Percentiles rank a stretch among this genome's conserved stretches.
Evolutionary conservation across 2,113 vertebrate species (phyloP).

Genomic region (Aix galericulata): DNA sequence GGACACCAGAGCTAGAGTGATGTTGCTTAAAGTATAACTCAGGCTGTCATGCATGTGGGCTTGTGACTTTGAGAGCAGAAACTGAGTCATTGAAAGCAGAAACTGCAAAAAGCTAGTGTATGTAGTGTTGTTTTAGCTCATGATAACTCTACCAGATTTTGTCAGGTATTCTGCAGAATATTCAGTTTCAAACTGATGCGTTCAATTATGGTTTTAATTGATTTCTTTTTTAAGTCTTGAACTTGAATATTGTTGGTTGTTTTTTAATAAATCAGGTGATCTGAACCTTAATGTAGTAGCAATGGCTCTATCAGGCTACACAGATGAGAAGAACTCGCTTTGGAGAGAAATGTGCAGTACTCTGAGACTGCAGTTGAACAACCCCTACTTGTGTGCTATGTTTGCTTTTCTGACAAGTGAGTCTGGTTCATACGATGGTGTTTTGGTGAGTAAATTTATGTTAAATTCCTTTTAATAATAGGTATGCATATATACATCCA

Average conservation of each 20-base stretch:
- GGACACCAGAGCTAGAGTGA: not conserved
- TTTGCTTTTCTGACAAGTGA: slow-evolving; percentile 99
- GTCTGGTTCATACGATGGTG: slow-evolving; percentile 90
- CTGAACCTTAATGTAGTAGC: slow-evolving; percentile 98
- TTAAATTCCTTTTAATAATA: not conserved
- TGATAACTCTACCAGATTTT: not conserved
- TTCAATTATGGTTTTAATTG: not conserved
- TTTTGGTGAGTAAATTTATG: slow-evolving; percentile 84
- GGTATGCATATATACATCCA: fast-evolving
- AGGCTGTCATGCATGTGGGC: not conserved
- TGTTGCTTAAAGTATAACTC: not conserved
- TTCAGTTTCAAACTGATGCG: not conserved
- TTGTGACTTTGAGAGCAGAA: not conserved
- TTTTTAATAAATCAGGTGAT: slow-evolving; percentile 82
- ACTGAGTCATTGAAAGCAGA: not conserved
- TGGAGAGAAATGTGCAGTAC: slow-evolving; percentile 99
- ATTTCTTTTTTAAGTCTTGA: not conserved
- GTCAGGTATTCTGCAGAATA: not conserved
- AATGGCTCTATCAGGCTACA: slow-evolving; percentile 97
- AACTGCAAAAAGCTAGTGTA: not conserved
- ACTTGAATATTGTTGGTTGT: not conserved
- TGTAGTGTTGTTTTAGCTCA: not conserved
- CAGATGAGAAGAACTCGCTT: slow-evolving; percentile 94
- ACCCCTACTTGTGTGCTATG: slow-evolving; percentile 96
- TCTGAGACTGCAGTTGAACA: slow-evolving; percentile 90